Evolutionary conservation across 1,140 invertebrate genomes (phyloP), one percentile per base, ranked within the genome.

Genomic region (Stratiolaelaps scimitus): DNA sequence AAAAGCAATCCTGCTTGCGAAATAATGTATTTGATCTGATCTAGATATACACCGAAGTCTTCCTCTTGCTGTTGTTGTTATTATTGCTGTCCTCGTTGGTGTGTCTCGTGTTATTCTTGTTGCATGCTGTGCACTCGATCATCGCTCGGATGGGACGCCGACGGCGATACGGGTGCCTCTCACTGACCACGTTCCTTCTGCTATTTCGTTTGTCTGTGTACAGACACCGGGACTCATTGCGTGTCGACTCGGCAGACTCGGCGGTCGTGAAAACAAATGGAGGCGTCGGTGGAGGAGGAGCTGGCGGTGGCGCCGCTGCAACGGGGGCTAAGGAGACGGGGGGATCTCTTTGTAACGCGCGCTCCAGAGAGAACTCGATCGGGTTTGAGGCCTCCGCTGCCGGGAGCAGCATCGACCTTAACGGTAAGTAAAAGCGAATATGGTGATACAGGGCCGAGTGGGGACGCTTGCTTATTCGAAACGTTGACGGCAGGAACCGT

Each of bases 301-400:
- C n/a, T n/a, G 47, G 47, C 4, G 7, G 19, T 15, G 15, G 47
- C 15, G 15, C 19, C 23, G 20, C 53, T 1, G 23, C 53, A 23
- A 60, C 53, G 53, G 53, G 53, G 53, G 53, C 23, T 10, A 60
- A 26, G 23, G 53, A 60, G 53, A 29, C 53, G 53, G 53, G 26
- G 23, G 53, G 53, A 19, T 60, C 53, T 60, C 53, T 60, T 34
- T 60, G 53, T 23, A 60, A 60, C 34, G 53, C 34, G 26, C 53
- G 53, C 23, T 60, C 53, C 26, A 60, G 53, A 23, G 53, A 60
- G 53, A 60, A 60, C 53, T 60, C 53, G 23, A 60, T 60, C 34
- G 53, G 53, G 26, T 60, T 60, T 34, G 53, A 60, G 53, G 53
- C 53, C 34, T 60, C 53, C 53, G 53, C 53, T 60, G 53, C 53